Percentiles rank a stretch among this genome's conserved stretches.
phyloP scores from a whole-genome alignment of 2,797 vertebrate genomes.

The Sebastes vulpes region DNA sequence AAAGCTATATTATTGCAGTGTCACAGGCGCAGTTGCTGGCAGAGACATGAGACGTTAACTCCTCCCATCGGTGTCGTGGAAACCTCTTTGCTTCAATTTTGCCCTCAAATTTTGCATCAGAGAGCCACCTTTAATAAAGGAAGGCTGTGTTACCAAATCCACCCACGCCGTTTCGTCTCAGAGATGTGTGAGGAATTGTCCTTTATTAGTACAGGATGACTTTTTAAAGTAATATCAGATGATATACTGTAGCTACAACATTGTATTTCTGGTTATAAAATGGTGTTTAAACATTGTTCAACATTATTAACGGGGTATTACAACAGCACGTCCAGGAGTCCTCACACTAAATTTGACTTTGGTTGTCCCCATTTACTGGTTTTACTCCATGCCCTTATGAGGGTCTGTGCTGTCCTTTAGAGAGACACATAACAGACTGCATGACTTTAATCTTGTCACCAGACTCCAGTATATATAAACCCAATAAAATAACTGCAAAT shows the following conservation, averaged over 20 bases:
- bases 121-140: not conserved
- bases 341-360: not conserved
- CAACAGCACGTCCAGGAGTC: not conserved
- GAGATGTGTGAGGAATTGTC: not conserved
- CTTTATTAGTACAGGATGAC: not conserved
- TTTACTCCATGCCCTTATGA: slow-evolving; percentile 1
- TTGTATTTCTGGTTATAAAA: not conserved
- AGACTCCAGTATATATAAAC: not conserved
- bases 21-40: not conserved
- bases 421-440: not conserved
- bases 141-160: not conserved
- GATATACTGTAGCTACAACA: not conserved
- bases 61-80: not conserved
- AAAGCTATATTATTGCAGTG: slow-evolving; percentile 4
- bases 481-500: slow-evolving; percentile 11
- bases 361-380: not conserved
- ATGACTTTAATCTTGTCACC: slow-evolving; percentile 3
- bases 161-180: not conserved
- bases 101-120: not conserved
- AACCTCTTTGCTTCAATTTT: not conserved
- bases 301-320: not conserved
- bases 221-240: slow-evolving; percentile 5
- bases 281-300: slow-evolving; percentile 13
- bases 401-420: not conserved
- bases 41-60: not conserved